These are phyloP conservation scores for Cephus cinctus DNA, from an alignment of 1,140 invertebrate genomes.

Conservation along the genomic window DNA sequence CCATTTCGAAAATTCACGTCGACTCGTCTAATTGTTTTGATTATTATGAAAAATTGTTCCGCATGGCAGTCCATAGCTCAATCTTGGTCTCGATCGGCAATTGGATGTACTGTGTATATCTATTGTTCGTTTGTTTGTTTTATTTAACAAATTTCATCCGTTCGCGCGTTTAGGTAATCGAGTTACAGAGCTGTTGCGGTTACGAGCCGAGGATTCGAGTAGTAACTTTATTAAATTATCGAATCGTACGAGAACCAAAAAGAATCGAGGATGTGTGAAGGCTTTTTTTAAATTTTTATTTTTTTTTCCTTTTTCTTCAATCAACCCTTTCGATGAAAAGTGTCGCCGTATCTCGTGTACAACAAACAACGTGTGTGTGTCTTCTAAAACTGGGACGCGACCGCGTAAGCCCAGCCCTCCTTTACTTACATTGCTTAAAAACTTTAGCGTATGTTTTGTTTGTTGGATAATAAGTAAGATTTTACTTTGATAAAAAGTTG, in stretches of 20 bases:
- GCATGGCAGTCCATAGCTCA: conserved; percentile 32
- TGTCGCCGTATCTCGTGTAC: conserved; percentile 48
- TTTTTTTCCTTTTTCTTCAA: conserved; percentile 35
- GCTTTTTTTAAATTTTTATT: conserved; percentile 46
- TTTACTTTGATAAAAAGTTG: conserved; percentile 33
- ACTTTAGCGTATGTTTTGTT: conserved; percentile 36
- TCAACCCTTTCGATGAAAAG: conserved; percentile 50
- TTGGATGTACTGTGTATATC: conserved; percentile 32
- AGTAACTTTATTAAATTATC: conserved; percentile 18
- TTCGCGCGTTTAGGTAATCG: too few species aligned
- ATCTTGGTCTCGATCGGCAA: conserved; percentile 34
- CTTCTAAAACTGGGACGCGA: conserved; percentile 35
- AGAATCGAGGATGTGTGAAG: conserved; percentile 47
- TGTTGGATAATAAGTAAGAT: conserved; percentile 39
- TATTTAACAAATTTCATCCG: too few species aligned
- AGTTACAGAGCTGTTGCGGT: conserved; percentile 28
- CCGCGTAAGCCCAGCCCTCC: conserved; percentile 33
- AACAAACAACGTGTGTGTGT: conserved; percentile 51
- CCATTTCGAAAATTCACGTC: too few species aligned
- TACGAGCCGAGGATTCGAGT: conserved; percentile 6
- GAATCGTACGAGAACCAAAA: conserved; percentile 41
- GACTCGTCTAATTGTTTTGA: too few species aligned
- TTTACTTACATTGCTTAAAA: conserved; percentile 46
- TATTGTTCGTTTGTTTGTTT: conserved; percentile 19
- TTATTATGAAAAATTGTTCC: conserved; percentile 46